A percentile compares a stretch with the other conserved stretches of the same genome.
Conservation (phyloP, 1,140 invertebrate genomes). For the Aricia agestis region DNA sequence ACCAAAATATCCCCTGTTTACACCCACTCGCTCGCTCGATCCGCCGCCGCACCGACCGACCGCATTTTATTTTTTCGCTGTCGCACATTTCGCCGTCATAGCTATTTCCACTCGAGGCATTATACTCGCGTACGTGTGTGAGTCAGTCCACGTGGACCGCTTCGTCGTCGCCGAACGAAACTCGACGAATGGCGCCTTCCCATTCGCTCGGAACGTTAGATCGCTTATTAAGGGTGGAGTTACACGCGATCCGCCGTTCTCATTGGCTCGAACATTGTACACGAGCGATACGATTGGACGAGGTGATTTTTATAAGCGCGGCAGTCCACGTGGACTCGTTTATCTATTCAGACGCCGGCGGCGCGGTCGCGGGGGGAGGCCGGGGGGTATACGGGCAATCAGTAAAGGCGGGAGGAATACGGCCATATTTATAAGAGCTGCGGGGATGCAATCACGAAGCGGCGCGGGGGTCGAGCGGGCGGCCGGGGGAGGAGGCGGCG, state of each 20-base stretch:
- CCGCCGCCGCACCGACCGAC: constrained; percentile 68
- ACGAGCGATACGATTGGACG: constrained; percentile 50
- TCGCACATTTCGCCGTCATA: constrained; percentile 77
- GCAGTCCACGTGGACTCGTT: constrained; percentile 76
- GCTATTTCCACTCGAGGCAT: constrained; percentile 76
- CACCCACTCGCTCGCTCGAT: constrained; percentile 69
- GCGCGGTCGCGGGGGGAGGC: constrained; percentile 72
- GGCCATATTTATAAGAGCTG: constrained; percentile 77
- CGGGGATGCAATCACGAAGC: constrained; percentile 77
- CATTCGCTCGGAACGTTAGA: constrained; percentile 55
- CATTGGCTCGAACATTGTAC: constrained; percentile 47
- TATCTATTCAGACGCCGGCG: constrained; percentile 77
- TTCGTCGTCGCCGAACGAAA: constrained; percentile 58
- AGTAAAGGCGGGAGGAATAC: constrained; percentile 76
- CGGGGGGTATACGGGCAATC: constrained; percentile 77
- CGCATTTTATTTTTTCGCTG: constrained; percentile 77
- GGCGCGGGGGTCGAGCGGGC: constrained; percentile 62
- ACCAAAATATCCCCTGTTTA: constrained; percentile 75
- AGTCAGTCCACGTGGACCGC: constrained; percentile 72
- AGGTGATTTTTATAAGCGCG: constrained; percentile 74
- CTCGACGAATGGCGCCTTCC: constrained; percentile 39
- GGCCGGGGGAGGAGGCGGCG: constrained; percentile 63
- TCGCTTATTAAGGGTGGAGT: constrained; percentile 77
- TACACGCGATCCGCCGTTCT: constrained; percentile 51
- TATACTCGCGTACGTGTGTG: constrained; percentile 70